Evolutionary conservation across 2,797 vertebrate genomes (phyloP).

Genomic region (Melanotaenia trifasciata): DNA sequence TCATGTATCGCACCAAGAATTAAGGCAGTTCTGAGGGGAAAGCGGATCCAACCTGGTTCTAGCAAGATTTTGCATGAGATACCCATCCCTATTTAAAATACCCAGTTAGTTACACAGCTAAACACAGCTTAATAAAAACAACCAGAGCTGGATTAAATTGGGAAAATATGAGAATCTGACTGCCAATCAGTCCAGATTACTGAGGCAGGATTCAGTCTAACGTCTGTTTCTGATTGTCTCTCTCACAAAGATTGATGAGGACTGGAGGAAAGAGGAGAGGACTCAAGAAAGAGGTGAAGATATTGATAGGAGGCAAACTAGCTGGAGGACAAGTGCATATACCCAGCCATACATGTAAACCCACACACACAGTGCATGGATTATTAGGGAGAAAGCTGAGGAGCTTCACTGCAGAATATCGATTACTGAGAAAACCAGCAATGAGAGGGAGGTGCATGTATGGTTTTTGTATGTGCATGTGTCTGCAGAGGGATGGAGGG

Average conservation of each 20-base stretch:
- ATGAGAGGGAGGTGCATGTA: slow-evolving; percentile 55
- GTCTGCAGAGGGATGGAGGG: slow-evolving; percentile 7
- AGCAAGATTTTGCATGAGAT: too few relatives aligned
- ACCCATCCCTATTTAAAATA: too few relatives aligned
- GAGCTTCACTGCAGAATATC: slow-evolving; percentile 81
- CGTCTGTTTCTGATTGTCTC: slow-evolving; percentile 45
- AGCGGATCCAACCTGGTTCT: too few relatives aligned
- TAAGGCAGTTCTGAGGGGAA: too few relatives aligned
- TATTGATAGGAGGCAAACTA: slow-evolving; percentile 73
- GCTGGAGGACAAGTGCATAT: slow-evolving; percentile 32
- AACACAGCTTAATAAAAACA: too few relatives aligned
- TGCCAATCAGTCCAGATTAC: slow-evolving; percentile 36
- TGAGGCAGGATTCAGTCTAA: slow-evolving; percentile 18
- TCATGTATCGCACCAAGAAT: too few relatives aligned
- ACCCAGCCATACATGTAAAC: slow-evolving; percentile 14
- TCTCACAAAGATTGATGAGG: slow-evolving; percentile 65
- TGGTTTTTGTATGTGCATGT: slow-evolving; percentile 2
- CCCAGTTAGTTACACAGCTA: too few relatives aligned
- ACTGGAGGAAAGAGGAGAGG: slow-evolving; percentile 57
- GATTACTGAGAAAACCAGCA: slow-evolving; percentile 74
- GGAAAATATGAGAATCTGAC: background rate
- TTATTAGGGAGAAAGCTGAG: slow-evolving; percentile 68
- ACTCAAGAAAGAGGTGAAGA: slow-evolving; percentile 57
- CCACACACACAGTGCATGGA: slow-evolving; percentile 54
- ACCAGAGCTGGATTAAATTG: background rate